Conservation (phyloP, 2,797 vertebrate species). For the Spatula versicolor region DNA sequence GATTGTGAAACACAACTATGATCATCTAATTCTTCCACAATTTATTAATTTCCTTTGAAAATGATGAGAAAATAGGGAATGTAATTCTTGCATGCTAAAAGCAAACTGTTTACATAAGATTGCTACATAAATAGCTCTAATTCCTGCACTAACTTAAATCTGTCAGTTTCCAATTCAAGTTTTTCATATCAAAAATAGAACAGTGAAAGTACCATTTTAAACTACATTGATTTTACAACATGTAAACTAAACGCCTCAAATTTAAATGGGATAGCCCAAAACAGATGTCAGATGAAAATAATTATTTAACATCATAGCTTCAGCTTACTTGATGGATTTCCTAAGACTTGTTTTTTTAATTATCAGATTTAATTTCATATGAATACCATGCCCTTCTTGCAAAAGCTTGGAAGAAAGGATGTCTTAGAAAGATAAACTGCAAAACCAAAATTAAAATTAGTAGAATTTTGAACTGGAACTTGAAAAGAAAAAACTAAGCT, state of each 20-base stretch:
- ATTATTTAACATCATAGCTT: background rate
- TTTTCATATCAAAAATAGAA: background rate
- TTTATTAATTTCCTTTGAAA: slow-evolving; percentile 45
- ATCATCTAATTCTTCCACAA: background rate
- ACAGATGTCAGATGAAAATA: slow-evolving; percentile 3
- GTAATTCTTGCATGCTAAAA: slow-evolving; percentile 17
- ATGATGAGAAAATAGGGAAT: background rate
- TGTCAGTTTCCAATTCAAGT: slow-evolving; percentile 2
- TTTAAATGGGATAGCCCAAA: background rate
- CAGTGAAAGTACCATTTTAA: background rate
- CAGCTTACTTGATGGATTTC: background rate
- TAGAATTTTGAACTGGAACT: background rate
- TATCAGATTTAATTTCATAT: background rate
- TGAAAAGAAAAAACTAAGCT: background rate
- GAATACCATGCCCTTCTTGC: background rate
- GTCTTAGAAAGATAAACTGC: background rate
- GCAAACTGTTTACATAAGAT: slow-evolving; percentile 6
- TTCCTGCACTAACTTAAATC: slow-evolving; percentile 6
- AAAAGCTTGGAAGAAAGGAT: background rate
- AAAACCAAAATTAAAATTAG: background rate
- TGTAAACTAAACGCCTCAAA: background rate
- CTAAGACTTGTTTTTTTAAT: background rate
- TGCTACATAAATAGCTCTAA: slow-evolving; percentile 13
- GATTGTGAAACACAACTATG: background rate
- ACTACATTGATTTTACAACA: background rate